Evolutionary conservation across 1,140 invertebrate genomes (phyloP).

Genomic region (Periplaneta americana): DNA sequence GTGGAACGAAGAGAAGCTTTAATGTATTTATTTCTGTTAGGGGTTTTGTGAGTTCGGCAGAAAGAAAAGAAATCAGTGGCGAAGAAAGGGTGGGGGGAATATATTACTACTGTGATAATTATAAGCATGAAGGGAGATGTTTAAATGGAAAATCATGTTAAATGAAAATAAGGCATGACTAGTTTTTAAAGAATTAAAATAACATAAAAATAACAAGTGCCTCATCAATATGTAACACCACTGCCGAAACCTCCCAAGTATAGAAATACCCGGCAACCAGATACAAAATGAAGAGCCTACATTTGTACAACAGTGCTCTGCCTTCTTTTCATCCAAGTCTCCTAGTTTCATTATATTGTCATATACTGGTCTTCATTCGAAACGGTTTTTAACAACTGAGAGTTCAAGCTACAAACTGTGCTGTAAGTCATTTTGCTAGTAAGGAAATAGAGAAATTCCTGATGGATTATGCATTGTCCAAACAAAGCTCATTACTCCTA

Average conservation of each 20-base stretch:
- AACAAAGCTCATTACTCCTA: too few relatives aligned
- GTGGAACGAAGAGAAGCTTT: too few relatives aligned
- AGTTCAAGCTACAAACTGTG: too few relatives aligned
- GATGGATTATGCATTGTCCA: too few relatives aligned
- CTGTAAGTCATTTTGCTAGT: too few relatives aligned
- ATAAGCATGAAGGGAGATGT: background rate
- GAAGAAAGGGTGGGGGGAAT: background rate
- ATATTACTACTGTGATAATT: background rate
- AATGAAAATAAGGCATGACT: background rate
- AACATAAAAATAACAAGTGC: background rate
- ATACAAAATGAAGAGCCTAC: background rate
- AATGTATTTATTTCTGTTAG: too few relatives aligned
- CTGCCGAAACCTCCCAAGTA: background rate
- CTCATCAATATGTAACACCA: background rate
- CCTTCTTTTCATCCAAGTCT: background rate
- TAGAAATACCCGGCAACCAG: background rate
- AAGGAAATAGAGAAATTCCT: too few relatives aligned
- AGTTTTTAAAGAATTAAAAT: background rate
- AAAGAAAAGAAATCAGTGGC: background rate
- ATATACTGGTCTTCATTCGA: too few relatives aligned
- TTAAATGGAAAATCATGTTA: background rate
- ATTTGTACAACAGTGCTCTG: background rate
- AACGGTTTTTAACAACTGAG: too few relatives aligned
- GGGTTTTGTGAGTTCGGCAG: background rate
- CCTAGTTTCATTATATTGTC: too few relatives aligned